Conservation (phyloP, 2,113 vertebrate genomes). For the Cryptomyrus ogoouensis region DNA sequence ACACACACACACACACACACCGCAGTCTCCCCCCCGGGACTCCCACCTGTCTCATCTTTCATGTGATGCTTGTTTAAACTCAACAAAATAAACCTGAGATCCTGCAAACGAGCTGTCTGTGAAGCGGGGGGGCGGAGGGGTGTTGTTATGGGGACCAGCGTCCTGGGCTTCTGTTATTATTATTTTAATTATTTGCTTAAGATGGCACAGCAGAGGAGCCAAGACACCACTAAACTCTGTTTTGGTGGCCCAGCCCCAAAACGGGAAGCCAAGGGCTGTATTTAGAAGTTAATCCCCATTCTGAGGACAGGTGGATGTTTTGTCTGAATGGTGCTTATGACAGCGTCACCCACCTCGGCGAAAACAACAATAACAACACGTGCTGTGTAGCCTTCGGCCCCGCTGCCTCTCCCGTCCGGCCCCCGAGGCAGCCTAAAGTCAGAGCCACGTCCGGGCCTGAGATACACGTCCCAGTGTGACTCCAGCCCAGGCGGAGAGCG, state of each 20-base stretch:
- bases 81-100: constrained; percentile 39
- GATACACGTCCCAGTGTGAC: neutral
- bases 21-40: constrained; percentile 43
- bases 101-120: constrained; percentile 27
- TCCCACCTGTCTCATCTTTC: constrained; percentile 71
- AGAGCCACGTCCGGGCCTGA: neutral
- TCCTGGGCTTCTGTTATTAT: constrained; percentile 13
- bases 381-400: neutral
- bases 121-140: constrained; percentile 5
- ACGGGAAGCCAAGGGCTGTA: constrained; percentile 26
- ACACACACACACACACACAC: neutral
- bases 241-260: constrained; percentile 47
- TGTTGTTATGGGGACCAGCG: constrained; percentile 27
- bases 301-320: constrained; percentile 36
- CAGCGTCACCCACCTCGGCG: neutral
- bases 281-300: constrained; percentile 36
- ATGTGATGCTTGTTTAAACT: constrained; percentile 72
- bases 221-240: constrained; percentile 37
- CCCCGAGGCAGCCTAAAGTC: neutral
- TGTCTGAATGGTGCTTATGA: constrained; percentile 35
- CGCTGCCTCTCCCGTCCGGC: neutral
- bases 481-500: neutral
- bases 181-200: constrained; percentile 13
- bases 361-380: constrained; percentile 14
- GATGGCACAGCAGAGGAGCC: constrained; percentile 20